Evolutionary conservation across 2,113 vertebrate species (phyloP).

Genomic region (Elachura formosa): DNA sequence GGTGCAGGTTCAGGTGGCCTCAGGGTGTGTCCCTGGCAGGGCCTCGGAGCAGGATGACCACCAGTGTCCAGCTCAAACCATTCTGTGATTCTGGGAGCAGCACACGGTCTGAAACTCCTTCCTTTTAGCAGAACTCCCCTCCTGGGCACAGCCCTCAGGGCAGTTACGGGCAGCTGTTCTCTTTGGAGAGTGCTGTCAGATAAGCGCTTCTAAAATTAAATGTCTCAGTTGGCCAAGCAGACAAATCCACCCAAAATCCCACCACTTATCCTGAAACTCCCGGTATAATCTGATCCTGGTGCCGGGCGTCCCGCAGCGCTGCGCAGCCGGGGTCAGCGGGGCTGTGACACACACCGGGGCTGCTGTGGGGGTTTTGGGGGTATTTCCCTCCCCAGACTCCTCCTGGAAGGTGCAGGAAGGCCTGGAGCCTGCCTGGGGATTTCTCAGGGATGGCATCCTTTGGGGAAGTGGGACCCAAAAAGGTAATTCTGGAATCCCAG

Average conservation of each 20-base stretch:
- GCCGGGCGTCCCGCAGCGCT: accelerated
- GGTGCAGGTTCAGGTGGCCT: not conserved
- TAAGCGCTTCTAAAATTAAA: constrained; percentile 18
- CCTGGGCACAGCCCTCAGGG: not conserved
- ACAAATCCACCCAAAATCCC: not conserved
- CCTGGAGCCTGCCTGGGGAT: not conserved
- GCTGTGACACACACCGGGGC: not conserved
- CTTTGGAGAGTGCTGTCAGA: not conserved
- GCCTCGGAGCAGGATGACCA: too few relatives aligned
- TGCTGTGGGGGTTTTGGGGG: not conserved
- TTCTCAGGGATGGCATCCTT: not conserved
- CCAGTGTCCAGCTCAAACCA: not conserved
- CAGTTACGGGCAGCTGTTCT: not conserved
- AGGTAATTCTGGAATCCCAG: not conserved
- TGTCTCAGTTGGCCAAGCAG: not conserved
- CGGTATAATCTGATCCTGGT: not conserved
- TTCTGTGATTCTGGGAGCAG: not conserved
- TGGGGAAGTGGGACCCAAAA: not conserved
- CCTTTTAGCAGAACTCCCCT: not conserved
- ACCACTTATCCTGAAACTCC: not conserved
- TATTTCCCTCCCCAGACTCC: accelerated
- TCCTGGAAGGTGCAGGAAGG: not conserved
- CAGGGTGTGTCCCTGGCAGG: too few relatives aligned
- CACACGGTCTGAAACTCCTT: not conserved
- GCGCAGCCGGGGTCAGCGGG: not conserved